Percentiles rank a stretch among this genome's conserved stretches.
Evolutionary conservation across 2,113 vertebrate genomes (phyloP).

Genomic region (Sardina pilchardus): DNA sequence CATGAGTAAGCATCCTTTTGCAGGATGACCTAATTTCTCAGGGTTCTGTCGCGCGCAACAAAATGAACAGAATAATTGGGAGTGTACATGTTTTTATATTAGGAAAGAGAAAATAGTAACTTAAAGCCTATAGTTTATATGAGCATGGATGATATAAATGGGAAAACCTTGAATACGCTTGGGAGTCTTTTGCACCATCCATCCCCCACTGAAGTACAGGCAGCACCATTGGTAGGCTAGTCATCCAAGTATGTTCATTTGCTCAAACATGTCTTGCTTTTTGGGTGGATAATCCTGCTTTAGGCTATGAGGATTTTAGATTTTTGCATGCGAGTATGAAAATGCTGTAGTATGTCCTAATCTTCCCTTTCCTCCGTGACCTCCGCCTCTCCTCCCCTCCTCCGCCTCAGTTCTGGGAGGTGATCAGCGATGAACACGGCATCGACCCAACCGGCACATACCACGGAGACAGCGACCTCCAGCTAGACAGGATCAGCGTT

Average conservation of each 20-base stretch:
- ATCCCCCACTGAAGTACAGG: background rate
- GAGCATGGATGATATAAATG: too few species aligned
- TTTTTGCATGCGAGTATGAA: background rate
- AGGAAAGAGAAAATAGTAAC: background rate
- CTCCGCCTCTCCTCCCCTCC: background rate
- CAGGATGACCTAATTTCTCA: background rate
- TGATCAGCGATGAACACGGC: conserved; percentile 79
- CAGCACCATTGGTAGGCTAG: background rate
- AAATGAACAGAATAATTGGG: background rate
- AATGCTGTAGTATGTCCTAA: background rate
- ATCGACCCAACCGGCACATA: conserved; percentile 87
- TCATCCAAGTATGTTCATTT: background rate
- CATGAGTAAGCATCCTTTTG: conserved; percentile 9
- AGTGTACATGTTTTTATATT: background rate
- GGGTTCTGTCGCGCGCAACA: background rate
- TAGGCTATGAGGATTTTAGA: background rate
- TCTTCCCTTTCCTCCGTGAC: background rate
- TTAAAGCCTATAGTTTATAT: background rate
- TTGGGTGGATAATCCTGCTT: background rate
- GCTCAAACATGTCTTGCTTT: background rate
- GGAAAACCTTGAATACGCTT: background rate
- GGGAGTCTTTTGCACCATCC: background rate
- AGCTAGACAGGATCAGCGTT: conserved; percentile 86
- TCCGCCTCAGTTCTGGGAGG: conserved; percentile 74
- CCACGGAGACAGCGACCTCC: conserved; percentile 80